Conservation (phyloP, 1,140 invertebrate species). For the Bombus sibiricus region DNA sequence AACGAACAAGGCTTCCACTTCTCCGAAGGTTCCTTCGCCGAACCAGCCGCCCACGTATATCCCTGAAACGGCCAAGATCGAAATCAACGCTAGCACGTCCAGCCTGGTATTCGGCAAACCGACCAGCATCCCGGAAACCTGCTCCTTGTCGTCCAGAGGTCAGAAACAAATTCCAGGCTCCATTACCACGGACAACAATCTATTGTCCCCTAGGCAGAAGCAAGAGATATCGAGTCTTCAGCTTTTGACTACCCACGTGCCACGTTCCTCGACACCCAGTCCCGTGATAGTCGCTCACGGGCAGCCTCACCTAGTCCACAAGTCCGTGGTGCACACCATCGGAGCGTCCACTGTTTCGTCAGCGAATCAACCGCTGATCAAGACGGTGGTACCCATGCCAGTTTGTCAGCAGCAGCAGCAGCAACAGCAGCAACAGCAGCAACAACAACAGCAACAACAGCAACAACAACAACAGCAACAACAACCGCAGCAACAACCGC, state of each 20-base stretch:
- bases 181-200: slow-evolving; percentile 60
- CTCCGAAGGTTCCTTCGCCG: slow-evolving; percentile 80
- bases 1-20: slow-evolving; percentile 78
- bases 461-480: no score
- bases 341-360: slow-evolving; percentile 59
- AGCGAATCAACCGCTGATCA: slow-evolving; percentile 72
- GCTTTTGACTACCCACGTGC: slow-evolving; percentile 75
- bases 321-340: slow-evolving; percentile 71
- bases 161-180: slow-evolving; percentile 66
- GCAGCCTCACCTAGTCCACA: slow-evolving; percentile 73
- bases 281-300: slow-evolving; percentile 82
- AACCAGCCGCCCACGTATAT: slow-evolving; percentile 81
- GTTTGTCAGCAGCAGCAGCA: slow-evolving; percentile 24
- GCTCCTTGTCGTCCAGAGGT: slow-evolving; percentile 65
- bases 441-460: fast-evolving
- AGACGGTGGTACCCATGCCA: slow-evolving; percentile 73
- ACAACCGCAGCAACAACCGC: fast-evolving
- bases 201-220: slow-evolving; percentile 75
- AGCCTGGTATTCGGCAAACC: slow-evolving; percentile 72
- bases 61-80: slow-evolving; percentile 81
- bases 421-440: fast-evolving
- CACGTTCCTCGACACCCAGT: slow-evolving; percentile 80
- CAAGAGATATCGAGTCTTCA: slow-evolving; percentile 74
- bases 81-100: slow-evolving; percentile 75
- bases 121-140: slow-evolving; percentile 59